Percentiles rank a stretch among this genome's conserved stretches.
These are phyloP conservation scores for Ahaetulla prasina DNA, from an alignment of 2,113 vertebrate species.

Conservation along the genomic window DNA sequence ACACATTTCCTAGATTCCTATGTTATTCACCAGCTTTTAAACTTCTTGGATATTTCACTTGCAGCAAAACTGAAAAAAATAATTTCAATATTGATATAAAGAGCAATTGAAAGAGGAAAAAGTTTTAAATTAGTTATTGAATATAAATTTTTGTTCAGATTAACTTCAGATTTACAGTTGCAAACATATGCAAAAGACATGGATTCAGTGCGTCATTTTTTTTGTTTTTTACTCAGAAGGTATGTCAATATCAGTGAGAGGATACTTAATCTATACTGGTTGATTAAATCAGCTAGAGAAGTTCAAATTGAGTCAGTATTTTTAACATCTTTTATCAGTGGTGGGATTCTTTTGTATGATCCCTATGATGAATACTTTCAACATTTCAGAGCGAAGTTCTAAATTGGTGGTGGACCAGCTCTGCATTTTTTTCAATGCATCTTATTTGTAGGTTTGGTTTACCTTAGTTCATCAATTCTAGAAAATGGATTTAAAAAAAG, in stretches of 20 bases:
- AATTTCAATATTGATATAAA: not conserved
- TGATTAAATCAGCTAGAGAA: not conserved
- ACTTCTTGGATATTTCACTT: not conserved
- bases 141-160: not conserved
- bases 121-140: not conserved
- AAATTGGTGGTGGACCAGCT: not conserved
- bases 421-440: not conserved
- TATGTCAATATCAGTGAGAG: not conserved
- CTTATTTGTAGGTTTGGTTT: not conserved
- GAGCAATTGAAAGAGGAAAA: not conserved
- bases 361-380: not conserved
- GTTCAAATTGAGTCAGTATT: not conserved
- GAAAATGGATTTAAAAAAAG: not conserved
- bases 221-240: not conserved
- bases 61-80: not conserved
- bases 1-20: not conserved
- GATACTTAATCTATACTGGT: not conserved
- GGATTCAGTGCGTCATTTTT: not conserved
- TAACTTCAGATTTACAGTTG: not conserved
- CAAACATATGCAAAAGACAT: not conserved
- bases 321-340: not conserved
- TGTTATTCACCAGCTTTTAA: not conserved
- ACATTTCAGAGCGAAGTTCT: not conserved
- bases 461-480: not conserved
- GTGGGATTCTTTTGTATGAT: not conserved